Percentiles rank a stretch among this genome's conserved stretches.
Conservation (phyloP, 2,888 invertebrate species). For the Arge pagana region DNA sequence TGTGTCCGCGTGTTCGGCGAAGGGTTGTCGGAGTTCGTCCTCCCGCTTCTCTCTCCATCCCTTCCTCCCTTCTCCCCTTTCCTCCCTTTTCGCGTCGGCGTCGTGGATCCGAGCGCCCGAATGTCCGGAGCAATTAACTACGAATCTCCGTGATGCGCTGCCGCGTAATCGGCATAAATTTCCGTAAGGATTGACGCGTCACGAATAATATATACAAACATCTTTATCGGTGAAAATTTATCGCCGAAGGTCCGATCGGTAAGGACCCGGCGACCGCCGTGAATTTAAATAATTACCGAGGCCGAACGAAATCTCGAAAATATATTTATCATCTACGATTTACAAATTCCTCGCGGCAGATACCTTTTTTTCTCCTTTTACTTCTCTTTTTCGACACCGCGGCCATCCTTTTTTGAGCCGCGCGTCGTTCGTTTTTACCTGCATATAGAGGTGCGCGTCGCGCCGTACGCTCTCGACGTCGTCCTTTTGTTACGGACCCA, state of each 20-base stretch:
- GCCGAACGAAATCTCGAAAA: too few species aligned
- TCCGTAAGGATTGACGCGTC: slow-evolving; percentile 1
- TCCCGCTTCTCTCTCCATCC: too few species aligned
- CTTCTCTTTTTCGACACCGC: slow-evolving; percentile 28
- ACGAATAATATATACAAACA: slow-evolving; percentile 18
- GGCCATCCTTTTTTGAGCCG: slow-evolving; percentile 30
- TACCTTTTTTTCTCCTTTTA: slow-evolving; percentile 22
- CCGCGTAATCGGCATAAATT: slow-evolving; percentile 19
- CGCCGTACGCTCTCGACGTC: too few species aligned
- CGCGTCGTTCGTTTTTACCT: too few species aligned
- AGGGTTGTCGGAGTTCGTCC: too few species aligned
- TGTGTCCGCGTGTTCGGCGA: too few species aligned
- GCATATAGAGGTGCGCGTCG: too few species aligned
- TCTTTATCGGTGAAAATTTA: slow-evolving; percentile 13
- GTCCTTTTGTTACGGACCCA: too few species aligned
- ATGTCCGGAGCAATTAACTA: too few species aligned
- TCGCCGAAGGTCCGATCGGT: not conserved
- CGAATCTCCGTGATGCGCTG: too few species aligned
- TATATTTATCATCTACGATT: too few species aligned
- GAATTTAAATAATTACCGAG: slow-evolving; percentile 17
- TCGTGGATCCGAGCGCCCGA: slow-evolving; percentile 57
- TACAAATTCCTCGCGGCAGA: too few species aligned
- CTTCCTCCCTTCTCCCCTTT: slow-evolving; percentile 21
- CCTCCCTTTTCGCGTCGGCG: slow-evolving; percentile 57
- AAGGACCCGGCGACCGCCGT: slow-evolving; percentile 2